Evolutionary conservation across 2,797 vertebrate species (phyloP).

Genomic region (Girardinus metallicus): DNA sequence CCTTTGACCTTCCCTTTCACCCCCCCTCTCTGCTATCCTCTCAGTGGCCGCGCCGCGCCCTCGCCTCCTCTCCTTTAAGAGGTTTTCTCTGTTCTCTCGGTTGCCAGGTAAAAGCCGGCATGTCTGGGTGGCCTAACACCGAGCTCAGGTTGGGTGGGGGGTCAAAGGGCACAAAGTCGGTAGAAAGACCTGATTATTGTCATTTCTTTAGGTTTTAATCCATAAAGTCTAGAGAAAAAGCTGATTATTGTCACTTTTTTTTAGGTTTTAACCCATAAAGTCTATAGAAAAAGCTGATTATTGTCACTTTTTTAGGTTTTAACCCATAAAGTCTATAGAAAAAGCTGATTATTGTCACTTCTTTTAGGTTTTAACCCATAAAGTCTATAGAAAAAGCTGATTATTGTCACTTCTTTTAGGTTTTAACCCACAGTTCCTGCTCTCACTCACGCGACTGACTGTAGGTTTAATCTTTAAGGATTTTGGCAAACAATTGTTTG

Average conservation of each 20-base stretch:
- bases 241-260: neutral
- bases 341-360: neutral
- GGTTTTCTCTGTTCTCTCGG: slow-evolving; percentile 83
- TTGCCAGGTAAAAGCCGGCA: slow-evolving; percentile 86
- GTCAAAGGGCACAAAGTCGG: neutral
- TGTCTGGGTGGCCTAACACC: slow-evolving; percentile 77
- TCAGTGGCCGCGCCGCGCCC: slow-evolving; percentile 77
- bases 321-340: neutral
- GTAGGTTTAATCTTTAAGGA: neutral
- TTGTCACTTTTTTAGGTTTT: no score
- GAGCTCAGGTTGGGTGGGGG: slow-evolving; percentile 19
- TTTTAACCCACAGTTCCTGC: neutral
- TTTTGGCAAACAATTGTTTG: slow-evolving; percentile 43
- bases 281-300: neutral
- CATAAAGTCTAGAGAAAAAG: neutral
- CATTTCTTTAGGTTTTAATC: neutral
- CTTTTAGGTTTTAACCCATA: no score
- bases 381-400: neutral
- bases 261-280: no score
- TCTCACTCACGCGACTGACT: neutral
- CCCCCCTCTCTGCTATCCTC: slow-evolving; percentile 59
- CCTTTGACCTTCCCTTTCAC: slow-evolving; percentile 39
- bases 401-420: neutral
- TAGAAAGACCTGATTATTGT: no score
- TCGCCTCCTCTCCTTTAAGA: slow-evolving; percentile 80